Evolutionary conservation across 2,113 vertebrate genomes (phyloP), one percentile per base, ranked within the genome.

Genomic region (Gorilla gorilla): DNA sequence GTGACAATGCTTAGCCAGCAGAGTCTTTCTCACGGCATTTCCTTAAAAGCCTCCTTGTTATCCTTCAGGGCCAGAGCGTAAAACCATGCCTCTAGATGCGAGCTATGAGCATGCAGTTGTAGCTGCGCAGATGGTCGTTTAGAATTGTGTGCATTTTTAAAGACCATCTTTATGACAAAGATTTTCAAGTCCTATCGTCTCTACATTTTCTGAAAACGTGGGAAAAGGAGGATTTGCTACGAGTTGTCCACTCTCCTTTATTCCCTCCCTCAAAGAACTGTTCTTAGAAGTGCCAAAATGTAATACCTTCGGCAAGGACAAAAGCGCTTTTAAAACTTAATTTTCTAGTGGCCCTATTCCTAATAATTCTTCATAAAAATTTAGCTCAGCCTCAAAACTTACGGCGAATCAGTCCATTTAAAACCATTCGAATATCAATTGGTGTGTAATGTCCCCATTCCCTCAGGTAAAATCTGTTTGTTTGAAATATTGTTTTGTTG

Each of bases 301-400:
- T n/a, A 87, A 18, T 88, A n/a, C 30, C 50, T 80, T 52, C 0
- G 0, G 22, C 59, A 81, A 95, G 52, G 90, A 85, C 79, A 70
- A 87, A 97, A 96, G 38, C 79, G 61, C 50, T 86, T 75, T 45
- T 64, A 75, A 90, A 96, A 96, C 76, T 90, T 97, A 75, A 32
- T 89, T 68, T 83, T 97, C 61, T 82, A 40, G 25, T 90, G 25
- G 43, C 35, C 6, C 61, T 86, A 22, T 22, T 32, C 1, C 25
- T 64, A 66, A 80, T 76, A 87, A 80, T 93, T 91, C 38, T 88
- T 78, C 25, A 11, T 30, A 90, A 94, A 86, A 93, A 73, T 16
- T 18, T 50, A 93, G 7, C 11, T 50, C 43, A 16, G 14, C 6
- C 12, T 57, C n/a, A n/a, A 70, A 83, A 94, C 57, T 94, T 95